Evolutionary conservation across 1,140 invertebrate species (phyloP), one percentile per base, ranked within the genome.

Genomic region (Diprion similis): DNA sequence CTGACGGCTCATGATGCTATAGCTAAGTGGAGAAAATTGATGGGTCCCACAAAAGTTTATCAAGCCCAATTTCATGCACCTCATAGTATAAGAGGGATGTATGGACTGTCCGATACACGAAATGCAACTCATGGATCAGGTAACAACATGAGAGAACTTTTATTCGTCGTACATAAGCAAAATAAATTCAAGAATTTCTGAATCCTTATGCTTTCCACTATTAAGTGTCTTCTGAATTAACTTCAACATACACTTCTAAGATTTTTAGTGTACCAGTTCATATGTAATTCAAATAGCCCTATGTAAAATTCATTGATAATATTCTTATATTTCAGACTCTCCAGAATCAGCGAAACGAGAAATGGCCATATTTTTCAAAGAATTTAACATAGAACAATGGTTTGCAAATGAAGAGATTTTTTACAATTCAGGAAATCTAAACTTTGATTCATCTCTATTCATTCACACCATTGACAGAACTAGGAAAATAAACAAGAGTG

Each of bases 121-220:
- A 98, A 98, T 90, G 95, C 94, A 18, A 92, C 93, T 68, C 96
- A 98, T 89, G 96, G 96, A 47, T 97, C 96, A 86, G 95, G 94
- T 95, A 85, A 79, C 69, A 37, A 6, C 24, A 37, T 77, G 69
- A 74, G 69, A 17, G 8, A 70, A 45, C 24, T 37, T 37, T 37
- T 37, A 48, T 18, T 45, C 18, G 18, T 17, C 15, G 17, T 18
- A 73, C 71, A 75, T 37, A 66, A 45, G 59, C 37, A 45, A 13
- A 45, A 46, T 48, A 72, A 37, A 73, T 46, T 65, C 11, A 15
- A n/a, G 13, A 19, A 71, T 18, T 71, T 13, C 71, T 19, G 66
- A n/a, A 17, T 71, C 71, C 64, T 73, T 73, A 37, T 64, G 17
- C 24, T 70, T 68, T 51, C 17, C 46, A 17, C 65, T 1, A 1